Base-by-base conservation (phyloP, 2,888 invertebrate species). In the Tetranychus piercei region DNA sequence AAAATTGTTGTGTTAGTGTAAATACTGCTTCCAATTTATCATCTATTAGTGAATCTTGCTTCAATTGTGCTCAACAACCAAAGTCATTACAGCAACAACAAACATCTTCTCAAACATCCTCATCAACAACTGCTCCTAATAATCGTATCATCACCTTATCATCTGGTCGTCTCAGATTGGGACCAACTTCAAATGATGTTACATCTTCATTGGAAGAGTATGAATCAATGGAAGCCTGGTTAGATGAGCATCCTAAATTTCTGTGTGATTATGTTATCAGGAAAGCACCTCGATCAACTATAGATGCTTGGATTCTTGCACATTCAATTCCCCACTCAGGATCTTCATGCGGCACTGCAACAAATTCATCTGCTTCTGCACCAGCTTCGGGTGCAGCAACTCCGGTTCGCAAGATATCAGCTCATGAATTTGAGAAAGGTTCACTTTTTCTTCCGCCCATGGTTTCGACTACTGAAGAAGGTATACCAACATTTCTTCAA, bases 231-330 rank as follows among this genome's bases (percentile, higher is more conserved):
- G 94, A 94, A 84, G 88, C 92, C 80, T 95, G 94, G 94, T 88
- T 95, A 79, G 94, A 95, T 84, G 94, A 94, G 83, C 94, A 95
- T 85, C 93, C 91, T 80, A 92, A 93, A 83, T 95, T 94, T 83
- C 90, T 92, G 79, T 90, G 92, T 83, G 93, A 94, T 84, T 95
- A 94, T 84, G 94, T 94, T 83, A 86, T 92, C 83, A 90, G 94
- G 84, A 94, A 94, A 85, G 94, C 92, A 79, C 91, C 92, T 78
- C 87, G 93, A 79, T 91, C 92, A 82, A 90, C 93, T 81, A 92
- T 94, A 80, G 94, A 94, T 83, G 88, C 90, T 79, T 94, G 94
- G 94, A 85, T 94, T 80, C 88, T 93, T 78, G 89, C 91, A 9
- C 92, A 92, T 69, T 81, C 80, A 45, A 78, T 78, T n/a, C 81